A percentile compares a stretch with the other conserved stretches of the same genome.
Conservation (phyloP, 2,113 vertebrate genomes). For the Dunckerocampus dactyliophorus region DNA sequence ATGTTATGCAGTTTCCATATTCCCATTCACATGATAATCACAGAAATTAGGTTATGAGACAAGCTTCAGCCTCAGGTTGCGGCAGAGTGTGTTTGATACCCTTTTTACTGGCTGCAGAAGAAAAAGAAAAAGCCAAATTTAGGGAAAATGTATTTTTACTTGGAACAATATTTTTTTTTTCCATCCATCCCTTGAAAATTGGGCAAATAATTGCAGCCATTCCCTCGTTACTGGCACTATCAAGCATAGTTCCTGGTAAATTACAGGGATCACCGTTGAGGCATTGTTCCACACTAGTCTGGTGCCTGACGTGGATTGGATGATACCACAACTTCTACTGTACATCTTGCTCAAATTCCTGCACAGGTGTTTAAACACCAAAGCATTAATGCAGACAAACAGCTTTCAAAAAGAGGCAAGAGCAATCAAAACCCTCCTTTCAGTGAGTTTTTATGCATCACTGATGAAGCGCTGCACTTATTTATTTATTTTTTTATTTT, state of each 20-base stretch:
- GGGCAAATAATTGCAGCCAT: constrained; percentile 11
- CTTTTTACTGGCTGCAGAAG: constrained; percentile 21
- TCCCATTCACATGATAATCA: constrained; percentile 55
- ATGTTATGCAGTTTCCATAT: constrained; percentile 39
- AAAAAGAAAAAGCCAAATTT: constrained; percentile 23
- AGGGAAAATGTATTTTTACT: constrained; percentile 16
- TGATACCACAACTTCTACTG: too few species aligned
- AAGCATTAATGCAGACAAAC: too few species aligned
- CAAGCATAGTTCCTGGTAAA: neutral
- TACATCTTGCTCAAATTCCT: too few species aligned
- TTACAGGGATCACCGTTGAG: neutral
- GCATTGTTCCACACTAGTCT: too few species aligned
- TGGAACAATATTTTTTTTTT: constrained; percentile 7
- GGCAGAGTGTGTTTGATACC: constrained; percentile 22
- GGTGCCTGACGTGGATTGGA: too few species aligned
- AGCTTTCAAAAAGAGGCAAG: constrained; percentile 10
- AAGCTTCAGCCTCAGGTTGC: constrained; percentile 5
- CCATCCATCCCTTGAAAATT: constrained; percentile 4
- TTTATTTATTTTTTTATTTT: too few species aligned
- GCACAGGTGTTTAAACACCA: too few species aligned
- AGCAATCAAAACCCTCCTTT: constrained; percentile 21
- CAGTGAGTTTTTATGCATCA: constrained; percentile 8
- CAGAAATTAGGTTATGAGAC: constrained; percentile 36
- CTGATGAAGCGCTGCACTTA: constrained; percentile 23
- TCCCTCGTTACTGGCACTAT: constrained; percentile 5